These are phyloP conservation scores for Drosophila miranda DNA, from an alignment of 1,140 invertebrate species.

Conservation along the genomic window DNA sequence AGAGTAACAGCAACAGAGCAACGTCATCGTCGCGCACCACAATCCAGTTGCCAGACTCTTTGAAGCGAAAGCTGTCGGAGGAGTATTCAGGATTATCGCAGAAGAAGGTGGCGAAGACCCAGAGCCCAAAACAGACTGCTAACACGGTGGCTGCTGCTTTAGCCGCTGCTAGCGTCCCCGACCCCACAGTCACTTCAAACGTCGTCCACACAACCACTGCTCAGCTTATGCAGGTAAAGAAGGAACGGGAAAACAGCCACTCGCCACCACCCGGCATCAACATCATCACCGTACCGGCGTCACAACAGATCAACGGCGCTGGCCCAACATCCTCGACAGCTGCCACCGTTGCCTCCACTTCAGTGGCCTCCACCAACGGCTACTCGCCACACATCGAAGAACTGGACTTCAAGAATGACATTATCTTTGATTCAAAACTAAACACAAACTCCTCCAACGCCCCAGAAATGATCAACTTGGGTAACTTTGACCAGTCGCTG, in stretches of 20 bases:
- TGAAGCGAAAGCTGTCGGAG: conserved; percentile 75
- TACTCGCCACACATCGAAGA: conserved; percentile 76
- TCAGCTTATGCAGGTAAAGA: conserved; percentile 65
- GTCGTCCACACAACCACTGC: conserved; percentile 69
- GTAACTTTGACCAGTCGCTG: conserved; percentile 75
- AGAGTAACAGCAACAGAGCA: conserved; percentile 14
- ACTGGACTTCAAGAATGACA: conserved; percentile 76
- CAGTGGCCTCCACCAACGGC: conserved; percentile 73
- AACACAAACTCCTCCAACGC: conserved; percentile 51
- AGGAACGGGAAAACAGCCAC: conserved; percentile 61
- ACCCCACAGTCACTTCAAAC: conserved; percentile 12
- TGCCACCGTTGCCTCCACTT: conserved; percentile 70
- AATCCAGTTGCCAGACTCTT: conserved; percentile 71
- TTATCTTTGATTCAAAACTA: conserved; percentile 71
- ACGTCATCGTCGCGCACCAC: conserved; percentile 48
- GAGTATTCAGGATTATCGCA: conserved; percentile 35
- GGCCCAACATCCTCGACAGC: conserved; percentile 63
- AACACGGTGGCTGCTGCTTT: not conserved
- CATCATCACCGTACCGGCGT: conserved; percentile 75
- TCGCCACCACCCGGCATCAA: conserved; percentile 73
- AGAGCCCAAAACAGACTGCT: conserved; percentile 48
- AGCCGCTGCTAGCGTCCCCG: not conserved
- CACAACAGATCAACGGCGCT: conserved; percentile 62
- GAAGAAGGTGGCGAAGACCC: conserved; percentile 47
- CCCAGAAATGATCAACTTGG: conserved; percentile 73